Base-by-base conservation (phyloP, 35 echinoderm and acorn worm species). In the Eucidaris tribuloides region DNA sequence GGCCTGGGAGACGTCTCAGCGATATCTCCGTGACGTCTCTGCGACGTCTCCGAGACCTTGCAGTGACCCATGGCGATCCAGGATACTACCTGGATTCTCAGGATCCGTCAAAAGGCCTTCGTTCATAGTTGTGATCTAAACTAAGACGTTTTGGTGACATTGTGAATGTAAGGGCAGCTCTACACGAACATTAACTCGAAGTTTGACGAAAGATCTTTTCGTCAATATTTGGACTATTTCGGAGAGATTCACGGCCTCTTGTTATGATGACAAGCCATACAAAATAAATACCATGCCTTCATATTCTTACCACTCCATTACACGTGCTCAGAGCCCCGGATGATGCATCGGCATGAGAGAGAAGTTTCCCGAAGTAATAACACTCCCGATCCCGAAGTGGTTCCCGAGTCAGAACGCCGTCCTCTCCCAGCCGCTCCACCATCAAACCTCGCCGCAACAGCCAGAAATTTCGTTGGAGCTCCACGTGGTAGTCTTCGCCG, bases 261-360 rank as follows among this genome's bases (percentile, higher is more conserved):
- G n/a, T 52, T 9, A 52, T n/a, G 48, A 11, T 9, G 9, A n/a
- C 48, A 52, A n/a, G 48, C 48, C n/a, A 52, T 52, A 52, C n/a
- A 11, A 11, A n/a, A 11, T 52, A 52, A 9, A 52, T 52, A n/a
- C 9, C n/a, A 52, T n/a, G n/a, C 9, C 17, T 34, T 66, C 3
- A 37, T 68, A 18, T 50, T 63, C 91, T 94, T 80, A 94, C 91
- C 85, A 94, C 49, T 79, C 91, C 91, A 56, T 89, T 84, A 64
- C 91, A 94, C 76, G 82, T 68, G 50, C 86, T 94, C 42, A 94
- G 58, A 40, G 91, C 91, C 32, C 80, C 81, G 0, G 72, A 71
- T 14, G 80, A 84, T 32, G 65, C 83, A 37, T 84, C 65, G 6
- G 1, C 37, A 28, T 94, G 85, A 3, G 76, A 82, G 29, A 82